Base-by-base conservation (phyloP, 2,888 invertebrate species). In the Epinotia ramella region DNA sequence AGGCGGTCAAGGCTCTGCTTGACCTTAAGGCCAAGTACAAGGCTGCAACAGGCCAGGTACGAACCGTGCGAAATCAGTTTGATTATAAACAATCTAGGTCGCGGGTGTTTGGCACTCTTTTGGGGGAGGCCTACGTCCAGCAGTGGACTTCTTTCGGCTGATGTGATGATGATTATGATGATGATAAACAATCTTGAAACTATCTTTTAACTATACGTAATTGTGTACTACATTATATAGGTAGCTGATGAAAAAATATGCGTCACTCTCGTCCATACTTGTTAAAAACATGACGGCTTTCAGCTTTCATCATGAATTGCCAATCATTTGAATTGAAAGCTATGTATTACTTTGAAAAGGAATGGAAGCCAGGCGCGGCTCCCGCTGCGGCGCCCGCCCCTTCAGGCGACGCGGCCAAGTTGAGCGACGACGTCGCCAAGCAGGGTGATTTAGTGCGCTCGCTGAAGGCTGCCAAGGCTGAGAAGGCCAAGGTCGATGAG, bases 11-110 rank as follows among this genome's bases (percentile, higher is more conserved):
- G 83, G 78, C 84, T 3, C 88, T 98, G 16, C 86, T 97, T 62
- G 92, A 92, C 0, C 87, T 97, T 0, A 98, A 98, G 90, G 90
- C 94, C 3, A 95, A 97, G 78, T 98, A 96, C 86, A 98, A 97
- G 87, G 90, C 92, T 16, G 81, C 84, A 64, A 85, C 87, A 56
- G 88, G 88, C 72, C 82, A 86, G 83, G 88, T 88, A 53, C 6
- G 33, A 33, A 40, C 40, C 40, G 7, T 9, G 40, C 2, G 7
- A 40, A 40, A 40, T 40, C 40, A 40, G 40, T 9, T 40, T 40
- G 33, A 33, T 33, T 33, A 33, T 33, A 7, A 33, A 7, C 3
- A 5, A 28, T 5, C 28, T 28, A 28, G 33, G 6, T 6, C 0
- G 24, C 24, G 24, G 24, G 3, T 28, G 3, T 28, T 28, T 28